phyloP scores from a whole-genome alignment of 1,140 invertebrate species.

The Drosophila albomicans region DNA sequence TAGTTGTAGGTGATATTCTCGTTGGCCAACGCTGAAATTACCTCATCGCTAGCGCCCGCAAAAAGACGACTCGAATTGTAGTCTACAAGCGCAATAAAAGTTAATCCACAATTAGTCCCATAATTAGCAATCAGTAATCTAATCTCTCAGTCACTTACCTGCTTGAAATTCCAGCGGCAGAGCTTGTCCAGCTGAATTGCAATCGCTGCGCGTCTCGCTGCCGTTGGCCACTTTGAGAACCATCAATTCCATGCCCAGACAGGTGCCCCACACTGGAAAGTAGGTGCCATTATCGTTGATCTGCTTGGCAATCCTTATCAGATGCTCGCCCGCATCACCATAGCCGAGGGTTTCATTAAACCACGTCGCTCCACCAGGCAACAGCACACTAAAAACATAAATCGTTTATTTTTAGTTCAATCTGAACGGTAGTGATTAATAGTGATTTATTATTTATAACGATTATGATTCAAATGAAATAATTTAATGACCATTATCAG shows the following conservation, averaged over 20 bases:
- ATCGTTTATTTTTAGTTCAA: no score
- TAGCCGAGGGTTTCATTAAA: constrained; percentile 90
- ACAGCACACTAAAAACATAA: constrained; percentile 87
- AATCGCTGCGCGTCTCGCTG: constrained; percentile 87
- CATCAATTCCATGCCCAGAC: constrained; percentile 94
- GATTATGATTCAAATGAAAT: no score
- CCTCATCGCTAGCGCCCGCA: constrained; percentile 85
- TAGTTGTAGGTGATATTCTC: constrained; percentile 91
- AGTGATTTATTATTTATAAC: no score
- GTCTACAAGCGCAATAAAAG: constrained; percentile 80
- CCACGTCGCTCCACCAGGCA: constrained; percentile 90
- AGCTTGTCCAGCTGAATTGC: constrained; percentile 87
- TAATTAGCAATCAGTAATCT: background rate
- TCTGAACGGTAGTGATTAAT: no score
- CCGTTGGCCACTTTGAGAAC: constrained; percentile 88
- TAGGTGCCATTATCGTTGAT: constrained; percentile 90
- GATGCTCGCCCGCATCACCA: constrained; percentile 89
- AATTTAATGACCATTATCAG: no score
- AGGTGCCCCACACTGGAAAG: constrained; percentile 95
- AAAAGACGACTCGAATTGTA: constrained; percentile 87
- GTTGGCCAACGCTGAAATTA: constrained; percentile 86
- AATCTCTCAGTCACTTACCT: constrained; percentile 83
- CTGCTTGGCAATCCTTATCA: constrained; percentile 88
- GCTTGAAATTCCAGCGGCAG: constrained; percentile 89
- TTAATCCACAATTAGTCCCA: background rate